Conservation (phyloP, 1,140 invertebrate genomes). For the Campoletis sonorensis region DNA sequence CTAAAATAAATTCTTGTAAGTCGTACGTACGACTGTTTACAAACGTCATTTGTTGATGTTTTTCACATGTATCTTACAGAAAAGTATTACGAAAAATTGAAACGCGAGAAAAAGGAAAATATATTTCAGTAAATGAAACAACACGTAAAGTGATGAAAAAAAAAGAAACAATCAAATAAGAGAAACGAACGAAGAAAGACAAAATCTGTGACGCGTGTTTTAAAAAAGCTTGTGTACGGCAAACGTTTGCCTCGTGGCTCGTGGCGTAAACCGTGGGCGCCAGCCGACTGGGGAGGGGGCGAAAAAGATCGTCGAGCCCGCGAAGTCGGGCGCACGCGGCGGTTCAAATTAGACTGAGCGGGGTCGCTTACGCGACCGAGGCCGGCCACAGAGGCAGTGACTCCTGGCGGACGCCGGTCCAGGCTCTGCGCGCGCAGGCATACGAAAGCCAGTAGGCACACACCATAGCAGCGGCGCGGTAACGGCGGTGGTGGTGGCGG, state of each 20-base stretch:
- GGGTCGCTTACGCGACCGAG: slow-evolving; percentile 70
- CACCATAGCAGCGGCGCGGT: background rate
- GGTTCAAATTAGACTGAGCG: slow-evolving; percentile 78
- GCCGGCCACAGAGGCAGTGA: slow-evolving; percentile 74
- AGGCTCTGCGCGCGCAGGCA: slow-evolving; percentile 73
- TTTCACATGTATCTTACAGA: background rate
- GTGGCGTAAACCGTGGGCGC: slow-evolving; percentile 48
- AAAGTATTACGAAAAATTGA: background rate
- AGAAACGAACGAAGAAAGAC: slow-evolving; percentile 35
- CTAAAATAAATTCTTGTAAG: background rate
- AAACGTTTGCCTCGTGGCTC: slow-evolving; percentile 43
- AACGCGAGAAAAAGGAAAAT: background rate
- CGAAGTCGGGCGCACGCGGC: slow-evolving; percentile 66
- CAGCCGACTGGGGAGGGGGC: slow-evolving; percentile 58
- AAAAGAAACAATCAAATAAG: background rate
- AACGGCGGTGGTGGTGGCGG: slow-evolving; percentile 43
- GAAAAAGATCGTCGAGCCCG: slow-evolving; percentile 69
- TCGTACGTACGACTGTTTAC: background rate
- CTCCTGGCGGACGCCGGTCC: slow-evolving; percentile 73
- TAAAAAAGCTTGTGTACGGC: slow-evolving; percentile 12
- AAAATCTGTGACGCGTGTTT: slow-evolving; percentile 24
- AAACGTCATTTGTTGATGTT: background rate
- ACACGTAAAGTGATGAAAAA: background rate
- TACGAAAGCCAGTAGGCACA: slow-evolving; percentile 38
- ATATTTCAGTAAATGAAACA: background rate